These are phyloP conservation scores for Drosophila lacertosa DNA, from an alignment of 1,140 invertebrate species.

Conservation along the genomic window DNA sequence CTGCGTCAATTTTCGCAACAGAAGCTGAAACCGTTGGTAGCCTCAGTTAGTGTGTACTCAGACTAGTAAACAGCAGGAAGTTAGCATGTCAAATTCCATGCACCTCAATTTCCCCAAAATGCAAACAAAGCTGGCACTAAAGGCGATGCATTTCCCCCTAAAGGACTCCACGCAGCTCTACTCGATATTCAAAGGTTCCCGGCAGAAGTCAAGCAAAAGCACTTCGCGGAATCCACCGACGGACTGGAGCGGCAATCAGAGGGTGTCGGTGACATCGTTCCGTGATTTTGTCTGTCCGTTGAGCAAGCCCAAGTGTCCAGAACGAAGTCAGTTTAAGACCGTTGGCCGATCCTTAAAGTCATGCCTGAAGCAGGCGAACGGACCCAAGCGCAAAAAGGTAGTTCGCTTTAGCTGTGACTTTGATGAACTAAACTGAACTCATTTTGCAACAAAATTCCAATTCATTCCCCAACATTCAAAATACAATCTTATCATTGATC, in stretches of 20 bases:
- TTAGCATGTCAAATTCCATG: not conserved
- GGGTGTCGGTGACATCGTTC: not conserved
- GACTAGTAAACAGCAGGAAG: not conserved
- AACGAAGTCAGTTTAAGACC: not conserved
- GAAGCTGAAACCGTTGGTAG: not conserved
- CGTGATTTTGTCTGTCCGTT: not conserved
- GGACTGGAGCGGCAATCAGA: not conserved
- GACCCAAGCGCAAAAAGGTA: not conserved
- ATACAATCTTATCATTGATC: no score
- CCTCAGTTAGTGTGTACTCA: not conserved
- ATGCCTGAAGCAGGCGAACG: conserved; percentile 1
- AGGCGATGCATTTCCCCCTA: not conserved
- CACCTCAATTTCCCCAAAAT: not conserved
- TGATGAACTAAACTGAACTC: no score
- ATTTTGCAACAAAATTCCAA: no score
- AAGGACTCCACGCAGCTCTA: not conserved
- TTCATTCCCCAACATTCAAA: no score
- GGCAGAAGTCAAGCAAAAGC: not conserved
- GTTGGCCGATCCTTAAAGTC: not conserved
- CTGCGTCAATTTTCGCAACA: not conserved
- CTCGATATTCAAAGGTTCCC: not conserved
- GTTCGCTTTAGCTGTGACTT: conserved; percentile 4
- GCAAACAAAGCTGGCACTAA: not conserved
- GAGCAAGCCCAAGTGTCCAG: not conserved
- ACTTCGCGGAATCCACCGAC: not conserved